These are phyloP conservation scores for Drosophila meridiana DNA, from an alignment of 2,888 invertebrate species.

Conservation along the genomic window DNA sequence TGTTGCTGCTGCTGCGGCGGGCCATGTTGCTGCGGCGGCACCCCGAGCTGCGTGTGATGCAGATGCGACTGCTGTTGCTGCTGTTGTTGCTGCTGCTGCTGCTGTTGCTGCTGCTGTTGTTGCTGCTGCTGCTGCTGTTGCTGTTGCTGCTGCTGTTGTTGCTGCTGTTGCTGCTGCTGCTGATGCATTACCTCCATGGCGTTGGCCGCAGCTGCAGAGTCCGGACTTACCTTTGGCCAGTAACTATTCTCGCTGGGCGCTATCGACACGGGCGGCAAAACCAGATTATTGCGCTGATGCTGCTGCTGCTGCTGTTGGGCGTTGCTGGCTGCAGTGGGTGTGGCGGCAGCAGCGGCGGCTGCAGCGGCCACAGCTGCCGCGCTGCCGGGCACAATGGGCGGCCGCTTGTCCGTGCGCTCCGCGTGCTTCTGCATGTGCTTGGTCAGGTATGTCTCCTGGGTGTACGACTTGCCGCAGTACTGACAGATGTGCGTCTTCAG, in stretches of 20 bases:
- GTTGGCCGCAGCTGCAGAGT: conserved; percentile 88
- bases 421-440: conserved; percentile 99
- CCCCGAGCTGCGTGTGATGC: conserved; percentile 87
- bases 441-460: conserved; percentile 99
- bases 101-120: conserved; percentile 72
- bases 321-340: conserved; percentile 25
- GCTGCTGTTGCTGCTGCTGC: conserved; percentile 87
- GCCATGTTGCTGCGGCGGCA: conserved; percentile 86
- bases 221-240: conserved; percentile 95
- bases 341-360: conserved; percentile 53
- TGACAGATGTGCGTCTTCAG: conserved; percentile 99
- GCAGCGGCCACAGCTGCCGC: conserved; percentile 78
- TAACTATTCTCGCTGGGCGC: conserved; percentile 86
- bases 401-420: conserved; percentile 95
- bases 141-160: conserved; percentile 83
- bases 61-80: conserved; percentile 86
- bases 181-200: conserved; percentile 88
- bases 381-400: conserved; percentile 90
- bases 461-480: conserved; percentile 99
- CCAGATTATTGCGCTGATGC: conserved; percentile 76
- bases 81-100: conserved; percentile 72
- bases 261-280: conserved; percentile 82
- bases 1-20: conserved; percentile 78
- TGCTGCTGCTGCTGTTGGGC: conserved; percentile 42
- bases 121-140: conserved; percentile 87